phyloP scores from a whole-genome alignment of 23 tunicate species.

The Phallusia fumigata region DNA sequence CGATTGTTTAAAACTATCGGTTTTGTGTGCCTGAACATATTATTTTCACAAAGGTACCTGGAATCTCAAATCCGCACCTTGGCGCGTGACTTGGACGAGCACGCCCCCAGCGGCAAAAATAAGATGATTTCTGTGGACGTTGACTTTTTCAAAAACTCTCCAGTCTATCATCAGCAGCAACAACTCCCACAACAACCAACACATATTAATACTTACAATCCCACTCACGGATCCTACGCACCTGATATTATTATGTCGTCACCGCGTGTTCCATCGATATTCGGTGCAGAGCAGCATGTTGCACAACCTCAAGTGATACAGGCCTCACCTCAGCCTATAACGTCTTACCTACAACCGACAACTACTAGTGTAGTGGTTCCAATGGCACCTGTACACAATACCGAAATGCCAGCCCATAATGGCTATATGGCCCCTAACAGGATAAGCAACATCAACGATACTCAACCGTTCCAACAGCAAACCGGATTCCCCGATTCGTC shows the following conservation, averaged over 20 bases:
- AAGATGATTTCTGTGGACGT: conserved; percentile 28
- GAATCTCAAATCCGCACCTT: conserved; percentile 66
- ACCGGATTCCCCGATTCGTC: neutral
- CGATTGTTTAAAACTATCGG: neutral
- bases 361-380: neutral
- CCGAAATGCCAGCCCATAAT: neutral
- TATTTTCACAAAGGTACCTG: conserved; percentile 28
- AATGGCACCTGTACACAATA: neutral
- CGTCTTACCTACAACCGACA: neutral
- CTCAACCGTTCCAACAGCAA: neutral
- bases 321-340: neutral
- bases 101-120: conserved; percentile 1
- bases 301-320: neutral
- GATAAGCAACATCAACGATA: neutral
- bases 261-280: neutral
- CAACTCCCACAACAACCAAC: neutral
- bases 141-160: conserved; percentile 5
- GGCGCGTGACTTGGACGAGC: conserved; percentile 43
- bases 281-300: neutral
- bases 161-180: neutral
- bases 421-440: neutral
- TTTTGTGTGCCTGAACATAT: neutral
- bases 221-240: conserved; percentile 18
- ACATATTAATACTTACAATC: conserved; percentile 25
- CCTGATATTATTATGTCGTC: conserved; percentile 10